Conservation (phyloP, 2,888 invertebrate genomes). For the Papilio gigon region DNA sequence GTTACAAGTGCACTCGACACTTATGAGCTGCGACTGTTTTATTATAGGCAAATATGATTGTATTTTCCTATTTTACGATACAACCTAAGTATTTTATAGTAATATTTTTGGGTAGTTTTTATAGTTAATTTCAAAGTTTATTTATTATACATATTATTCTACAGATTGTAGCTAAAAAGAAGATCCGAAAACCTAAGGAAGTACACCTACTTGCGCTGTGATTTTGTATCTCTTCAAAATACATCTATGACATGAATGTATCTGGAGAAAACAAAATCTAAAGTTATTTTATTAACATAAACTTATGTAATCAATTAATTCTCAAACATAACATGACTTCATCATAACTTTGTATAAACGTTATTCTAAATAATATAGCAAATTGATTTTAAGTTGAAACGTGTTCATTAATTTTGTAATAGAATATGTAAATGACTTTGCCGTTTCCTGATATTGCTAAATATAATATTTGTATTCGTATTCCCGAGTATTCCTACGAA, state of each 20-base stretch:
- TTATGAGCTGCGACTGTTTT: constrained; percentile 44
- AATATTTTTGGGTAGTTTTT: too few species aligned
- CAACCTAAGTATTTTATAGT: too few species aligned
- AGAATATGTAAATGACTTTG: background rate
- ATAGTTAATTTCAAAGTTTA: too few species aligned
- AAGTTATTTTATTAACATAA: background rate
- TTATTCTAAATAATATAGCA: background rate
- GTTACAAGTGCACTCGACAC: constrained; percentile 54
- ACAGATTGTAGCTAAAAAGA: too few species aligned
- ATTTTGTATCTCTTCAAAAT: too few species aligned
- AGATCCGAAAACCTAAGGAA: too few species aligned
- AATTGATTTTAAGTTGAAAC: background rate
- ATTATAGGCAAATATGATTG: constrained; percentile 48
- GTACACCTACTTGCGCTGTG: too few species aligned
- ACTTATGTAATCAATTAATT: background rate
- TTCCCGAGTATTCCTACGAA: constrained; percentile 27
- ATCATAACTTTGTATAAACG: constrained; percentile 47
- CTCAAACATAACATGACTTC: background rate
- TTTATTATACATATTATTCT: too few species aligned
- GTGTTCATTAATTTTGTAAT: background rate
- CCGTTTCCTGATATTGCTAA: background rate
- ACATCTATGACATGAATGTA: too few species aligned
- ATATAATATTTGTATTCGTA: constrained; percentile 19
- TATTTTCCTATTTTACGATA: too few species aligned
- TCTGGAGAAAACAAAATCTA: background rate